These are phyloP conservation scores for Metopia argyrocephala DNA, from an alignment of 2,888 invertebrate genomes.

Conservation along the genomic window DNA sequence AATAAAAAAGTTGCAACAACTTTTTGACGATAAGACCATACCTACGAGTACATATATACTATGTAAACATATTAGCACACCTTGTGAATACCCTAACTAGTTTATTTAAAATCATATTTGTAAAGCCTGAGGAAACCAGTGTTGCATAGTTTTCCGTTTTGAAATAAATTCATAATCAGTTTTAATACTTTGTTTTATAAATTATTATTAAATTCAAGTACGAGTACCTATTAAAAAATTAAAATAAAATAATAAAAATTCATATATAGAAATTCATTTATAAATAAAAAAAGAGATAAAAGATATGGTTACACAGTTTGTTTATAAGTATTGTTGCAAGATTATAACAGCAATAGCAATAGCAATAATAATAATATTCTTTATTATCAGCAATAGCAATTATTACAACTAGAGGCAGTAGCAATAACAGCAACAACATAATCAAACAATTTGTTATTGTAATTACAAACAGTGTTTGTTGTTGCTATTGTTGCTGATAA, in stretches of 20 bases:
- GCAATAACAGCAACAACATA: not conserved
- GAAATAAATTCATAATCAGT: not conserved
- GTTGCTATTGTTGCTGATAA: conserved; percentile 28
- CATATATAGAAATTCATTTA: not conserved
- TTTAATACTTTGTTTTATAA: not conserved
- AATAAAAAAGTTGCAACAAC: too few relatives aligned
- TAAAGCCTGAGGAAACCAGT: not conserved
- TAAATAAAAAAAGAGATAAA: not conserved
- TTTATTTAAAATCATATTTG: not conserved
- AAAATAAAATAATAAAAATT: not conserved
- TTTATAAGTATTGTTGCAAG: not conserved
- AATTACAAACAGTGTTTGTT: not conserved
- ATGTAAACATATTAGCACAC: not conserved
- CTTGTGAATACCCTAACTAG: too few relatives aligned
- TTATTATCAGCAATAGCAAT: not conserved
- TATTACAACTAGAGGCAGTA: not conserved
- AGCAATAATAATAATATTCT: not conserved
- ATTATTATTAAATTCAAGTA: too few relatives aligned
- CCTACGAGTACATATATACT: too few relatives aligned
- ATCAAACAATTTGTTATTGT: not conserved
- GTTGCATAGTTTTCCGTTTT: not conserved
- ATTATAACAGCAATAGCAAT: too few relatives aligned
- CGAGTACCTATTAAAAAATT: too few relatives aligned
- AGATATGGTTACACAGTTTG: not conserved
- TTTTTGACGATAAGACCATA: too few relatives aligned